phyloP scores from a whole-genome alignment of 1,140 invertebrate species.

The Meteorus sp. region DNA sequence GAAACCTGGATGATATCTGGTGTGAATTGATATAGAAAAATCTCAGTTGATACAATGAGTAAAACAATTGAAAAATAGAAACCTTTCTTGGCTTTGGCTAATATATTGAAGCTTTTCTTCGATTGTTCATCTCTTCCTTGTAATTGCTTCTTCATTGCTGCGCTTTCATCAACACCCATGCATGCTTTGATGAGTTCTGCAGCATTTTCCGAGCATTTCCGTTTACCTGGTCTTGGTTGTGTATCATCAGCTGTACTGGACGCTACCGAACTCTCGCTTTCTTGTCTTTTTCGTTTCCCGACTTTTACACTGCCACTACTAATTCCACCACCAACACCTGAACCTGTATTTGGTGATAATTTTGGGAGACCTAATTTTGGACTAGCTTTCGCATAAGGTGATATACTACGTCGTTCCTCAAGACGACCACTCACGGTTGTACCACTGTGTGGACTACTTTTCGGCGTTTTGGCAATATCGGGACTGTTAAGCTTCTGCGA shows the following conservation, averaged over 20 bases:
- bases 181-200: slow-evolving; percentile 70
- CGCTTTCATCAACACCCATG: slow-evolving; percentile 66
- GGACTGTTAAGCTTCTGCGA: slow-evolving; percentile 76
- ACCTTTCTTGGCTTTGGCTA: slow-evolving; percentile 58
- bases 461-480: slow-evolving; percentile 63
- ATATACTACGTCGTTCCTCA: slow-evolving; percentile 56
- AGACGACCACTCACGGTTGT: slow-evolving; percentile 28
- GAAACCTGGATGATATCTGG: too few relatives aligned
- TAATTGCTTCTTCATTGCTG: slow-evolving; percentile 53
- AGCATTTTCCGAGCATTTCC: slow-evolving; percentile 71
- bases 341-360: slow-evolving; percentile 33
- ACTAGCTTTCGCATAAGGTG: slow-evolving; percentile 55
- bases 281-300: slow-evolving; percentile 72
- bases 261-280: slow-evolving; percentile 74
- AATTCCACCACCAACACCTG: too few relatives aligned
- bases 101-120: slow-evolving; percentile 56
- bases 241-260: slow-evolving; percentile 64
- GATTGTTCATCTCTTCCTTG: slow-evolving; percentile 53
- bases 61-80: slow-evolving; percentile 36
- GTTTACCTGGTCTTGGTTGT: slow-evolving; percentile 61
- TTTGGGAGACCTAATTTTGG: slow-evolving; percentile 46
- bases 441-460: slow-evolving; percentile 62
- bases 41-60: too few relatives aligned
- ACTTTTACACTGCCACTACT: slow-evolving; percentile 41
- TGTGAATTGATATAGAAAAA: too few relatives aligned